phyloP scores from a whole-genome alignment of 1,140 invertebrate species.

The Diplogasteroides magnus region DNA sequence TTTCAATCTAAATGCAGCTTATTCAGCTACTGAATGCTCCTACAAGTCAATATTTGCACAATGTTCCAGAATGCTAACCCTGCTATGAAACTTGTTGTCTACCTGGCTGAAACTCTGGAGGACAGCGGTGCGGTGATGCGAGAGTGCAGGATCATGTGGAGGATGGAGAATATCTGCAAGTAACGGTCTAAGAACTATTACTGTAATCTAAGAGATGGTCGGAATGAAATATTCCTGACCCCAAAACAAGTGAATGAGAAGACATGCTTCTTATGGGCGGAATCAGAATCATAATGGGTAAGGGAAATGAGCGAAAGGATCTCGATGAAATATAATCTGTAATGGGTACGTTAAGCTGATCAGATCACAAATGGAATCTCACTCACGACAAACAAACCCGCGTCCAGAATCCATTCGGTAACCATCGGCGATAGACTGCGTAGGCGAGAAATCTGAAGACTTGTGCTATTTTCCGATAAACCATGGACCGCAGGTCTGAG shows the following conservation, averaged over 20 bases:
- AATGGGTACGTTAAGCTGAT: not conserved
- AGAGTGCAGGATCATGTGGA: not conserved
- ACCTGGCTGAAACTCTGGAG: not conserved
- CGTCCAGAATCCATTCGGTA: not conserved
- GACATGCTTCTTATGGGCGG: not conserved
- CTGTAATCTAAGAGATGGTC: not conserved
- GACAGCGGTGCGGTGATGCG: not conserved
- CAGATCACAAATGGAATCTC: no score
- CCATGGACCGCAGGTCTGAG: not conserved
- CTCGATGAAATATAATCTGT: not conserved
- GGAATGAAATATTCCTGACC: no score
- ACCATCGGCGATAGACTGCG: not conserved
- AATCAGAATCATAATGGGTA: not conserved
- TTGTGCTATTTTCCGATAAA: not conserved
- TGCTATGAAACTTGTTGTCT: no score
- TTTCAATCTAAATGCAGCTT: not conserved
- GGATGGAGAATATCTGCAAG: not conserved
- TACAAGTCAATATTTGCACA: not conserved
- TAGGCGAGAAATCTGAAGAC: not conserved
- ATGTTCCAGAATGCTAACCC: no score
- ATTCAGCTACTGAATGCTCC: no score
- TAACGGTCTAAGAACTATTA: not conserved
- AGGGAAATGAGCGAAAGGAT: not conserved
- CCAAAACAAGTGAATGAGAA: not conserved
- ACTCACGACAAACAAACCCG: no score